Evolutionary conservation across 2,888 invertebrate species (phyloP), one percentile per base, ranked within the genome.

Genomic region (Ectobius pallidus): DNA sequence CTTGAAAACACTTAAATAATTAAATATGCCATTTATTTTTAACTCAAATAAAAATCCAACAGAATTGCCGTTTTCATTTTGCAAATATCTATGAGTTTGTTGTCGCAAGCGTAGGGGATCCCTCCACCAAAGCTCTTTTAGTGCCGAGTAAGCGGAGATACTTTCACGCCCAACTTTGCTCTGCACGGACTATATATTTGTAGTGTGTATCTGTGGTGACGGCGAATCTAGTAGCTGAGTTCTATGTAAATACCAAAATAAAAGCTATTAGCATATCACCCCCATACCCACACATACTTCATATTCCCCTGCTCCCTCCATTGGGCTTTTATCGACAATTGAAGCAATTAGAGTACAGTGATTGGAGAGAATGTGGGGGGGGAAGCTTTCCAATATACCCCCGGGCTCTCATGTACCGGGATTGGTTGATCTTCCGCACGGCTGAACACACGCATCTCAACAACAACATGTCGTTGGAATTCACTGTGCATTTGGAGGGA

Each of bases 171-270:
- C n/a, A n/a, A n/a, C n/a, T n/a, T n/a, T n/a, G n/a, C n/a, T n/a
- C n/a, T n/a, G n/a, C n/a, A n/a, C n/a, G n/a, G n/a, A n/a, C n/a
- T n/a, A n/a, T n/a, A n/a, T n/a, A n/a, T n/a, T n/a, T n/a, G n/a
- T n/a, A n/a, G n/a, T n/a, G 16, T 2, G 55, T 16, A 22, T 0
- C 14, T 6, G 62, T 16, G 39, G 42, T 14, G 11, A 16, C 22
- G 39, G 14, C 18, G 25, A 16, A n/a, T 32, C 7, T 18, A 3
- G 61, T 25, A 14, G 61, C 61, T 1, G 14, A 25, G 39, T 62
- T 39, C 62, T 62, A 7, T 62, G 63, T 42, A 63, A 39, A 61
- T 32, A 61, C 22, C n/a, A 61, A 61, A 61, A 63, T 63, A 30
- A 39, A n/a, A 63, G 14, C 42, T 63, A 63, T 30, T 20, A 22